Evolutionary conservation across 2,113 vertebrate genomes (phyloP), one percentile per base, ranked within the genome.

Genomic region (Micromys minutus): DNA sequence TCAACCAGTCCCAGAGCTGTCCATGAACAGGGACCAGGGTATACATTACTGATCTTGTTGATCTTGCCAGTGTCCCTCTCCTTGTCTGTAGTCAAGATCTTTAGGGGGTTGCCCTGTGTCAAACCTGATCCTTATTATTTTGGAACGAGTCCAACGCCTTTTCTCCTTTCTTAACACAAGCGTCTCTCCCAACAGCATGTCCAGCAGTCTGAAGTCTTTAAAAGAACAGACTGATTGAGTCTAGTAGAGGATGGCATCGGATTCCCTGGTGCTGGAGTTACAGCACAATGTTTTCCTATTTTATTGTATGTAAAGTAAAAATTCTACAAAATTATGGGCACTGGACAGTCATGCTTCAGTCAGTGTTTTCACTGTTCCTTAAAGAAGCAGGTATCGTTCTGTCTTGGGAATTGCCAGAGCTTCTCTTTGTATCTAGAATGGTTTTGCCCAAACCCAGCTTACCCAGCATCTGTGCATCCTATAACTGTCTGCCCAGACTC

Each of bases 261-360:
- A 45, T 45, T 45, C 59, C 59, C n/a, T 63, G 57, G n/a, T 42
- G 39, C n/a, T 31, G 15, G 0, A 63, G 39, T 65, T 63, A 85
- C 17, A 65, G 59, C 84, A 91, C 31, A 83, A 5, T 80, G 22
- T 85, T 91, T 96, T 89, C 88, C 61, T 34, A 89, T 69, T 71
- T 55, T 74, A 55, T 13, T 59, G 39, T 21, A 15, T 77, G 50
- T 81, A 72, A 95, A 55, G 89, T 81, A 89, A 67, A 84, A 75
- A 36, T 75, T 47, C 17, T 65, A 80, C 50, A 39, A 55, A 87
- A 55, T 39, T 81, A 42, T 22, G 15, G 12, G 24, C 86, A 29
- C 36, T 91, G 50, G 55, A 50, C 36, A 85, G 67, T 50, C 75
- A 71, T 39, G 36, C 15, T 71, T 52, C 34, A 59, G 9, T n/a